Base-by-base conservation (phyloP, 2,797 vertebrate genomes). In the Thripadectes ignobilis region DNA sequence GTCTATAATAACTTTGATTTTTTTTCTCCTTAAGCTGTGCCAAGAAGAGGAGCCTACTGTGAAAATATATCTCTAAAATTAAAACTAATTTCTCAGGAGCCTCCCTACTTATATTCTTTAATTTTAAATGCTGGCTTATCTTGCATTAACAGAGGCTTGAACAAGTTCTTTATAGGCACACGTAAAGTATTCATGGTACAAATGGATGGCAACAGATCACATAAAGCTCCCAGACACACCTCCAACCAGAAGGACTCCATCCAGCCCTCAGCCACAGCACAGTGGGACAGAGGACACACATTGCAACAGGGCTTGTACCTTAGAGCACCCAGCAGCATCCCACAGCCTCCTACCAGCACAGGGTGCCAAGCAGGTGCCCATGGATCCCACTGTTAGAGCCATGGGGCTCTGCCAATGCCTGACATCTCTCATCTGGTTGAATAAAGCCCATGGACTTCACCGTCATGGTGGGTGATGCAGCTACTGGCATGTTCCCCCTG, bases 401-500 rank as follows among this genome's bases (percentile, higher is more conserved):
- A 10, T 3, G 18, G 58, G 23, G 46, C 18, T 65, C 38, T 80
- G 14, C 18, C 23, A 20, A 8, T 5, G 1, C 55, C 68, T 23
- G 34, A 10, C 7, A n/a, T 75, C 26, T 39, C 11, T 65, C 30
- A 49, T 5, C 32, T 10, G 4, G 36, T 3, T 4, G 4, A 8
- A 10, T 20, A 54, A 81, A 85, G 23, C 30, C 65, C 12, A 0
- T 4, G 38, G 34, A 19, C 24, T 51, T 20, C 55, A 32, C 8
- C 9, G 29, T n/a, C 45, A 4, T 5, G 12, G 14, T 12, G 19
- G 17, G 29, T 12, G 27, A 38, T 3, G 49, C n/a, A 74, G 59
- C 29, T 58, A 19, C 43, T 5, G 4, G 19, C 0, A 0, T 10
- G 10, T 3, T 58, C 14, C 26, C 20, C 23, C 26, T 2, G 0